Conservation (phyloP, 2,797 vertebrate species). For the Eidolon dupreanum region DNA sequence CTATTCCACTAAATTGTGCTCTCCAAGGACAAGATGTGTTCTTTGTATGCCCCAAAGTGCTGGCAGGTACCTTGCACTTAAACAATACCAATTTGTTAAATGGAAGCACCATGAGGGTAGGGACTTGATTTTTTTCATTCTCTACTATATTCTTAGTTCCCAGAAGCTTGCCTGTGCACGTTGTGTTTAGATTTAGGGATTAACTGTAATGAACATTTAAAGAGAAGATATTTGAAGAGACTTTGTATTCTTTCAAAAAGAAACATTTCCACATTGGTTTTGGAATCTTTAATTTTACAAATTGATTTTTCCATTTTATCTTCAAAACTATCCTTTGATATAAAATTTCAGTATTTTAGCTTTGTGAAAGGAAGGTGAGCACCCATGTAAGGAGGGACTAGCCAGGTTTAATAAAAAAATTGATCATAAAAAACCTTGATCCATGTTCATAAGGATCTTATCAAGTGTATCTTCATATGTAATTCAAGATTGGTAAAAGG, state of each 20-base stretch:
- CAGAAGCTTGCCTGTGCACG: background rate
- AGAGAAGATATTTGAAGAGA: conserved; percentile 30
- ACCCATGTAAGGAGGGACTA: background rate
- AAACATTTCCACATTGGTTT: conserved; percentile 20
- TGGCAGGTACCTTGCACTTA: background rate
- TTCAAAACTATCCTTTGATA: background rate
- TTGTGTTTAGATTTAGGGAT: conserved; percentile 24
- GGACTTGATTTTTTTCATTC: background rate
- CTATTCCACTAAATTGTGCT: background rate
- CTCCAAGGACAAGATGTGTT: background rate
- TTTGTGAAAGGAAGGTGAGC: background rate
- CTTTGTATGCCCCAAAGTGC: conserved; percentile 8
- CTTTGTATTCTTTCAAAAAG: conserved; percentile 14
- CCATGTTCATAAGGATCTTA: background rate
- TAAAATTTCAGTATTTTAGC: background rate
- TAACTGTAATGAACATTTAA: conserved; percentile 1
- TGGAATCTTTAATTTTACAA: conserved; percentile 7
- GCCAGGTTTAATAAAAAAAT: background rate
- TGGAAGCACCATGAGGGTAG: background rate
- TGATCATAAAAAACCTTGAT: background rate
- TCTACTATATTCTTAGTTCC: background rate
- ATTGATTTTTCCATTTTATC: conserved; percentile 45
- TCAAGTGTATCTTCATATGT: background rate
- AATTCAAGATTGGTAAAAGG: conserved; percentile 7
- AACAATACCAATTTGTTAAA: background rate